A percentile compares a stretch with the other conserved stretches of the same genome.
Conservation (phyloP, 2,113 vertebrate species). For the Nothocercus julius region DNA sequence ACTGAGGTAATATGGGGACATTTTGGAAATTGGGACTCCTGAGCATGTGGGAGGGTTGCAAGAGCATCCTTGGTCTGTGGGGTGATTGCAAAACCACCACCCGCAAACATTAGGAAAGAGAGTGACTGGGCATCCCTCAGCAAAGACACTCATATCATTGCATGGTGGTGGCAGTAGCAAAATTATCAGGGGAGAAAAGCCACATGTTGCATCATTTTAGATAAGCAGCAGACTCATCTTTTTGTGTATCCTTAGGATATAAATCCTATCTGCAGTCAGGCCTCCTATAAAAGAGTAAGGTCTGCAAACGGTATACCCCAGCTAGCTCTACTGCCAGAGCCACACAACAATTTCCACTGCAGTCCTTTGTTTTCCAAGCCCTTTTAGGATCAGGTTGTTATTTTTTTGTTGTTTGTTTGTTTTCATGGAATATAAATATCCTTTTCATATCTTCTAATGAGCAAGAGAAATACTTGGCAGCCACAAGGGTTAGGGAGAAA, state of each 20-base stretch:
- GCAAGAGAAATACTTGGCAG: slow-evolving; percentile 24
- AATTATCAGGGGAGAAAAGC: neutral
- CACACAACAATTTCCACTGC: neutral
- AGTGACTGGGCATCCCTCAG: neutral
- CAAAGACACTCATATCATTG: neutral
- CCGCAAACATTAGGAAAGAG: fast-evolving
- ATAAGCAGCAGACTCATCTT: neutral
- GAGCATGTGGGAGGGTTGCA: neutral
- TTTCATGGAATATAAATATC: neutral
- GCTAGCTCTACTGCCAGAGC: neutral
- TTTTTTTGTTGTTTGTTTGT: neutral
- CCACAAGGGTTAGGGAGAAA: neutral
- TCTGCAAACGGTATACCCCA: neutral
- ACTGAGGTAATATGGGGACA: neutral
- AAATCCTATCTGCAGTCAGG: neutral
- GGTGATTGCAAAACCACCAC: fast-evolving
- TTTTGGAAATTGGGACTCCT: neutral
- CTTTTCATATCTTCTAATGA: neutral
- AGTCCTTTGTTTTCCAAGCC: neutral
- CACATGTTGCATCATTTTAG: neutral
- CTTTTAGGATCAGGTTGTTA: neutral
- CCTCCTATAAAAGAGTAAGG: neutral
- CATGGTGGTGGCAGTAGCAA: neutral
- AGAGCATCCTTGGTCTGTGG: neutral
- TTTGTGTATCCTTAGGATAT: neutral